Base-by-base conservation (phyloP, 1,140 invertebrate genomes). In the Brachionus koreanus region DNA sequence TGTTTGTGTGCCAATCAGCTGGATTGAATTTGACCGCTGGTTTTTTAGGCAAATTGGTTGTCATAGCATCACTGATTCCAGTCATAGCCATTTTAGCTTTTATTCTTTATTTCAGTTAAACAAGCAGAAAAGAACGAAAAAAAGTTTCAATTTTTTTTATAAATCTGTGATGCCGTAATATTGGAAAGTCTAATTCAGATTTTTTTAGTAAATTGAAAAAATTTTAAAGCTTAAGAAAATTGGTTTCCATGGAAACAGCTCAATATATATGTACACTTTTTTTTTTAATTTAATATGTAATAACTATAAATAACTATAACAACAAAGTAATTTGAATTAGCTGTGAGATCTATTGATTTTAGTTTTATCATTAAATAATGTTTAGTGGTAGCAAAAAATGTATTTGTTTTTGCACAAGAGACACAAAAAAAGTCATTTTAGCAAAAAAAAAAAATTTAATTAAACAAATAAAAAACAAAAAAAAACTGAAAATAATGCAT, bases 1-100 rank as follows among this genome's bases (percentile, higher is more conserved):
- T 87, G 42, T 85, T 87, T 35, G 87, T 89, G 83, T 88, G 88
- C 88, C 88, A 89, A 83, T 89, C 88, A 72, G 85, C 84, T 43
- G 86, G 86, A 75, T 86, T 85, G 83, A 85, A 87, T 76, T 87
- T 85, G 9, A 79, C 76, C 16, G 76, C 33, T 19, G 76, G 49
- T 13, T 79, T 79, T 65, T 79, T 79, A 4, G 76, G 61, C 19
- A 79, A 35, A 23, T 43, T 79, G 7, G 76, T 79, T 9, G 76
- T 79, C 61, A 79, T 61, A 3, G 76, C 33, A 65, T 79, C 76
- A 9, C 16, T 61, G 19, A 39, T 23, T 39, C 76, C 76, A 5
- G 76, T 79, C 5, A 49, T 79, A 37, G 46, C 35, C 76, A 79
- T 79, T 61, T 37, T 33, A n/a, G 13, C 10, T 7, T 67, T 67